Evolutionary conservation across 2,797 vertebrate species (phyloP), one percentile per base, ranked within the genome.

Genomic region (Geotrypetes seraphini): DNA sequence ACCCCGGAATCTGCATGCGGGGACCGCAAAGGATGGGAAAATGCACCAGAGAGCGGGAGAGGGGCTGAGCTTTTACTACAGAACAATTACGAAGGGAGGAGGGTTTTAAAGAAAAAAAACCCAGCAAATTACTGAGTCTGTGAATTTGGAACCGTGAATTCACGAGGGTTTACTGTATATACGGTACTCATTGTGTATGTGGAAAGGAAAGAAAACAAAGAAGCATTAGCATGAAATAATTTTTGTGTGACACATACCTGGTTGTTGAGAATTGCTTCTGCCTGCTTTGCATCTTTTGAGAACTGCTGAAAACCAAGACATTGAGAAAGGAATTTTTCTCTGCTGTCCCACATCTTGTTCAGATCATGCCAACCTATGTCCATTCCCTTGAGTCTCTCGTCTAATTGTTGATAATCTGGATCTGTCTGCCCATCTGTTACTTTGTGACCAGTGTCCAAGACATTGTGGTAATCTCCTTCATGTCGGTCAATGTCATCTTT

Each of bases 251-350:
- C n/a, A 5, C 27, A 33, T 75, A 98, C 96, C 92, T 99, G 95
- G 50, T 90, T 97, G 67, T 89, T 86, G 39, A 98, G 85, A 39
- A 96, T 86, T 47, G 86, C 64, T 36, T 93, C 92, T 0, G 81
- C 86, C 45, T 94, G 92, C 57, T 94, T 98, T 48, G 83, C 59
- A 1, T 98, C 88, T 0, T 87, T 91, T 69, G 90, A 77, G 64
- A 98, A 97, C 65, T 88, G 89, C 72, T 97, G 95, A 73, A 92
- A 98, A 46, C 84, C 78, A 0, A 84, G 58, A 32, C 88, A 87
- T 60, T 98, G 92, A 32, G 77, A 46, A 8, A 98, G 84, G 50
- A 88, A 80, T 39, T 39, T 73, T 36, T 86, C 85, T 12, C 83
- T 84, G 28, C 81, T 91, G 47, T 91, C 88, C 74, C 92, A 92